A percentile compares a stretch with the other conserved stretches of the same genome.
phyloP scores from a whole-genome alignment of 2,797 vertebrate genomes.

The Sebastes vulpes region DNA sequence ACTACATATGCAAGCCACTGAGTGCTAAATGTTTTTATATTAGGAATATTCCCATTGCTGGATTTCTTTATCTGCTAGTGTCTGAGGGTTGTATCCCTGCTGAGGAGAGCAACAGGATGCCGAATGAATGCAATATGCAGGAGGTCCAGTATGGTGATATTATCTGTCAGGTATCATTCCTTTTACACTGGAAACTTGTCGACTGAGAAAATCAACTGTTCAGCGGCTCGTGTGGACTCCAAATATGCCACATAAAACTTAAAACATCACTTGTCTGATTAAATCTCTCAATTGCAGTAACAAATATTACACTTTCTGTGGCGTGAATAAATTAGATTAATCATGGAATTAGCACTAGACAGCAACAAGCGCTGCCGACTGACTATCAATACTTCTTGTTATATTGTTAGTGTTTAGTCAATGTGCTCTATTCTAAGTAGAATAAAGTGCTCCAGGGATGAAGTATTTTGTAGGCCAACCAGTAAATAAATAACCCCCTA shows the following conservation, averaged over 20 bases:
- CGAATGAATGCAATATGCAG: conserved; percentile 36
- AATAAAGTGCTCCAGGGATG: not conserved
- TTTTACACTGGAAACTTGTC: conserved; percentile 10
- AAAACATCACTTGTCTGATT: not conserved
- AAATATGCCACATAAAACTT: not conserved
- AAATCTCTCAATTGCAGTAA: not conserved
- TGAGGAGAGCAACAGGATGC: conserved; percentile 24
- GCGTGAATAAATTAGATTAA: conserved; percentile 3
- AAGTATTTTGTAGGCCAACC: not conserved
- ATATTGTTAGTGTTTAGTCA: not conserved
- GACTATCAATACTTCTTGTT: not conserved
- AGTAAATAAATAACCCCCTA: not conserved
- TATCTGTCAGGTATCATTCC: conserved; percentile 51
- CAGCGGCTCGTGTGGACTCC: not conserved
- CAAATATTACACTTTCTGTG: not conserved
- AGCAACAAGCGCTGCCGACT: not conserved
- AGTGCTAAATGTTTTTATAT: conserved; percentile 8
- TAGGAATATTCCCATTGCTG: conserved; percentile 12
- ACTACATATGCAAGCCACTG: conserved; percentile 12
- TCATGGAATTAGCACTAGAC: not conserved
- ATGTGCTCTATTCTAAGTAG: not conserved
- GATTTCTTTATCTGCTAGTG: conserved; percentile 29
- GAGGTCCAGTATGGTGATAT: conserved; percentile 40
- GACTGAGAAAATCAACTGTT: conserved; percentile 6
- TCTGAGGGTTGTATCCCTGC: conserved; percentile 19